phyloP scores from a whole-genome alignment of 2,888 invertebrate genomes.

The Carterocephalus palaemon region DNA sequence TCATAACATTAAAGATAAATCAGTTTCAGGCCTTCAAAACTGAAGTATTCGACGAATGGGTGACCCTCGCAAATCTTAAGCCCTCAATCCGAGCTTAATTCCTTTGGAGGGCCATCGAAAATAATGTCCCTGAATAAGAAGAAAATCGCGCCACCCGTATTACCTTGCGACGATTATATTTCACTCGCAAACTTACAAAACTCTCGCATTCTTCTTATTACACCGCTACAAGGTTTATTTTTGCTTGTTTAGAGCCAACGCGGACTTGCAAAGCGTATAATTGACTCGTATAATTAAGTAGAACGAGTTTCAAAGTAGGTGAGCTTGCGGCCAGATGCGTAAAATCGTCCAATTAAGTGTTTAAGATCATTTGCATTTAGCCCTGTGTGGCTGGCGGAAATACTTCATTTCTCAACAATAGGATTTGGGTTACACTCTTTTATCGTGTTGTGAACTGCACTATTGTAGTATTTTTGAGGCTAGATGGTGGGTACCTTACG shows the following conservation, averaged over 20 bases:
- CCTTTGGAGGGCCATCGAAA: conserved; percentile 27
- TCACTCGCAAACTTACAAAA: conserved; percentile 1
- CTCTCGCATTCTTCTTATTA: background rate
- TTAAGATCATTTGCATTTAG: conserved; percentile 38
- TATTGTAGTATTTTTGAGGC: too few species aligned
- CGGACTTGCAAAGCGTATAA: conserved; percentile 15
- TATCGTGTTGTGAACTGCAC: too few species aligned
- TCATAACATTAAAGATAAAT: too few species aligned
- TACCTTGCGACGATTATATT: conserved; percentile 27
- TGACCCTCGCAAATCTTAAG: conserved; percentile 19
- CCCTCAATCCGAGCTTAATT: conserved; percentile 35
- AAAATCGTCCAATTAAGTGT: conserved; percentile 41
- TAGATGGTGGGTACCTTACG: too few species aligned
- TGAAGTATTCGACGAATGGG: conserved; percentile 1
- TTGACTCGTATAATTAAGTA: conserved; percentile 32
- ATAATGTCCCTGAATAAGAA: conserved; percentile 31
- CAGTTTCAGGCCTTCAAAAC: too few species aligned
- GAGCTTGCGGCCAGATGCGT: conserved; percentile 38
- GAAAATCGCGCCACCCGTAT: conserved; percentile 24
- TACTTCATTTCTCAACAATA: conserved; percentile 2
- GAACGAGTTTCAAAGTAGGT: conserved; percentile 34
- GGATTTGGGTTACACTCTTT: too few species aligned
- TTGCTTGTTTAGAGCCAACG: background rate
- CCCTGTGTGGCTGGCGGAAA: conserved; percentile 17
- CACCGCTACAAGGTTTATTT: background rate